Base-by-base conservation (phyloP, 2,113 vertebrate genomes). In the Candoia aspera region DNA sequence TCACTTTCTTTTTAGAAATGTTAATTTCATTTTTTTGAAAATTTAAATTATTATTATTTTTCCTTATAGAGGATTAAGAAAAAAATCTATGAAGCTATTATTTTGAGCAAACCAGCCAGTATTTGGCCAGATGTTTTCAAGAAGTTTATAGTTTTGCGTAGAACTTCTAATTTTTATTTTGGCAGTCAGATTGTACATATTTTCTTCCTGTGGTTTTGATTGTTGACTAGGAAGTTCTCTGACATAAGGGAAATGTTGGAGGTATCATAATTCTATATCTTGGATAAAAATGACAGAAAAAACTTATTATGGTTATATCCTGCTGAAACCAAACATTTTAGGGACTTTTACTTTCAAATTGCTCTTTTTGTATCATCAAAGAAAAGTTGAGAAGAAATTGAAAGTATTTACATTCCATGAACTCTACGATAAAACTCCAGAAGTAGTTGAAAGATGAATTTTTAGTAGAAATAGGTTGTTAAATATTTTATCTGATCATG, bases 331-430 rank as follows among this genome's bases (percentile, higher is more conserved):
- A 85, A 54, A 84, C 89, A 55, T 89, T 33, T 84, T 62, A 49
- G 37, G 46, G 29, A 11, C 79, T 49, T 89, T 85, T 62, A 62
- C 42, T 89, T 92, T 42, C 57, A 92, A 89, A 89, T 92, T 29
- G 87, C 87, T 89, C 4, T 85, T 84, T 89, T 89, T 42, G n/a
- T 92, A 33, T 42, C 87, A 84, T 89, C 46, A 84, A 54, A 58
- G 87, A 85, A 89, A 92, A 84, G 73, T 53, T 59, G 87, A 55
- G 58, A 84, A 60, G 73, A 89, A 92, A 85, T 13, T 62, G 73
- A 26, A 92, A 89, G 87, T 85, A 89, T 89, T 92, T 92, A 89
- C 73, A 92, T 92, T 84, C 87, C 73, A 64, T 21, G 21, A 92
- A 85, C 33, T 84, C 29, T 54, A 64, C 73, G 84, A 89, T 89